Evolutionary conservation across 2,888 invertebrate genomes (phyloP).

Genomic region (Scaptomyza parva): DNA sequence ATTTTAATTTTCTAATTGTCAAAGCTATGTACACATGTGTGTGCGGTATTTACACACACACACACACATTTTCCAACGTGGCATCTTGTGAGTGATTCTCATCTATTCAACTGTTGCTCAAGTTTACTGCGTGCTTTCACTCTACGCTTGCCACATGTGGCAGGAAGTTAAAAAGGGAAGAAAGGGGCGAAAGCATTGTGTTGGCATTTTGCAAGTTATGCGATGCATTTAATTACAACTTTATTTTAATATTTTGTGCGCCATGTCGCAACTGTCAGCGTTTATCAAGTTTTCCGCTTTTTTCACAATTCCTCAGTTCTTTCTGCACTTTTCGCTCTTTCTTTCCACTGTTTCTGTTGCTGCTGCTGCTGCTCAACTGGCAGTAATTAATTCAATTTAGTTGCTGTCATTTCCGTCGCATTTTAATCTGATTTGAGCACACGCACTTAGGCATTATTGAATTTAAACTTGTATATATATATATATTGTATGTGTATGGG

Average conservation of each 20-base stretch:
- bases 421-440: conserved; percentile 74
- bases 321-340: not conserved
- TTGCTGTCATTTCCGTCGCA: conserved; percentile 64
- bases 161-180: not conserved
- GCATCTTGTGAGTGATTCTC: conserved; percentile 68
- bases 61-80: conserved; percentile 21
- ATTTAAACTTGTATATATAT: conserved; percentile 63
- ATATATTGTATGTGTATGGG: conserved; percentile 1
- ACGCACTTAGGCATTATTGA: conserved; percentile 73
- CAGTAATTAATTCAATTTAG: conserved; percentile 77
- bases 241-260: conserved; percentile 74
- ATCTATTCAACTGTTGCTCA: conserved; percentile 75
- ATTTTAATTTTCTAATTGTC: conserved; percentile 75
- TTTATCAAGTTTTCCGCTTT: conserved; percentile 54
- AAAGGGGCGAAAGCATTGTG: conserved; percentile 6
- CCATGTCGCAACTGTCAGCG: conserved; percentile 51
- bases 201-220: conserved; percentile 54
- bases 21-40: conserved; percentile 52
- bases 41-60: conserved; percentile 38
- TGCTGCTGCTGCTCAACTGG: conserved; percentile 46
- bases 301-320: conserved; percentile 11
- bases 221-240: conserved; percentile 76
- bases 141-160: conserved; percentile 1
- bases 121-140: conserved; percentile 23
- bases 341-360: not conserved